These are phyloP conservation scores for Aphidius gifuensis DNA, from an alignment of 1,140 invertebrate species.

Conservation along the genomic window DNA sequence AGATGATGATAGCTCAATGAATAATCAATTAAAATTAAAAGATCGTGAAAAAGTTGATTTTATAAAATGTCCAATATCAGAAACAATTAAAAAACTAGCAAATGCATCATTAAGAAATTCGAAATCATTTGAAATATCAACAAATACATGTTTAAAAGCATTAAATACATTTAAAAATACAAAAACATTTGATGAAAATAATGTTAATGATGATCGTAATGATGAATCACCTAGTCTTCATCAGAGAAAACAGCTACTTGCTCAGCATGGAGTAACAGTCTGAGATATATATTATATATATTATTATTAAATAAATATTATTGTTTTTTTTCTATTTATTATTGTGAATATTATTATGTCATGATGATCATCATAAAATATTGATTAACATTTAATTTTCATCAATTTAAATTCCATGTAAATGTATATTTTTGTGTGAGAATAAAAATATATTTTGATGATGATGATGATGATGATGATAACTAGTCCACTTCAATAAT, in stretches of 20 bases:
- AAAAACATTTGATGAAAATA: constrained; percentile 40
- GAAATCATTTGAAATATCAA: constrained; percentile 46
- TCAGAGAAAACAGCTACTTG: constrained; percentile 50
- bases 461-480: neutral
- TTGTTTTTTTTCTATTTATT: neutral
- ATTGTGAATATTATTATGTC: neutral
- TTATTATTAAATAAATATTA: neutral
- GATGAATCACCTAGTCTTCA: constrained; percentile 50
- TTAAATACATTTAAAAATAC: constrained; percentile 41
- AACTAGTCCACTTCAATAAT: constrained; percentile 18
- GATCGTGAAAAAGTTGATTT: constrained; percentile 45
- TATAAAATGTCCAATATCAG: constrained; percentile 50
- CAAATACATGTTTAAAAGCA: constrained; percentile 40
- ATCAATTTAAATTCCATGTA: neutral
- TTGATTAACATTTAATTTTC: neutral
- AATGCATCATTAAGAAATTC: constrained; percentile 48
- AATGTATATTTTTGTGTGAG: neutral
- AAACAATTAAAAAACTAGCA: constrained; percentile 51
- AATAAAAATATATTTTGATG: neutral
- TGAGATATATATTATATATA: constrained; percentile 18
- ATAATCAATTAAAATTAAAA: constrained; percentile 34
- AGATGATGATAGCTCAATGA: constrained; percentile 22
- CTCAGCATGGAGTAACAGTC: constrained; percentile 51
- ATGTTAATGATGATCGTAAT: constrained; percentile 30
- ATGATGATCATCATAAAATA: neutral